Percentiles rank a stretch among this genome's conserved stretches.
Evolutionary conservation across 2,113 vertebrate genomes (phyloP).

Genomic region (Oenanthe melanoleuca): DNA sequence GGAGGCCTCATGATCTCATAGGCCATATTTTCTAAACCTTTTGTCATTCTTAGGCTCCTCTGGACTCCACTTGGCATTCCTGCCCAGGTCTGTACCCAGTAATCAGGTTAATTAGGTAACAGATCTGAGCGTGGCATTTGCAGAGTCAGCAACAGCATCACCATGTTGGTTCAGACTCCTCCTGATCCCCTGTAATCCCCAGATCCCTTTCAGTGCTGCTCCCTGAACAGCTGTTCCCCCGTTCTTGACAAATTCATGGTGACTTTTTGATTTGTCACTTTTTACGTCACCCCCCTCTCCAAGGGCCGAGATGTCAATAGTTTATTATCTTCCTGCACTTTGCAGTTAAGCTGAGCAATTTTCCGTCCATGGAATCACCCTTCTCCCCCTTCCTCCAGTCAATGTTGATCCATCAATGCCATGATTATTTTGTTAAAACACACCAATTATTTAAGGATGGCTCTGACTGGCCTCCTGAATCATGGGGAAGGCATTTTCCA

Average conservation of each 20-base stretch:
- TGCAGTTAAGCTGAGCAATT: background rate
- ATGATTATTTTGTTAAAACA: background rate
- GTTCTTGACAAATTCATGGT: background rate
- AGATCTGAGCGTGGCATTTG: background rate
- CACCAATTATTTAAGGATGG: background rate
- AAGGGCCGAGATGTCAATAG: background rate
- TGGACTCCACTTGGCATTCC: background rate
- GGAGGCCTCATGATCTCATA: background rate
- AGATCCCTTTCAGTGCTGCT: background rate
- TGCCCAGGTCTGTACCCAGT: background rate
- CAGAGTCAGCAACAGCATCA: background rate
- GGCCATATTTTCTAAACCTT: background rate
- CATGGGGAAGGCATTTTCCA: background rate
- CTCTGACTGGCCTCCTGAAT: background rate
- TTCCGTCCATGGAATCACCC: accelerated
- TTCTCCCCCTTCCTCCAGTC: background rate
- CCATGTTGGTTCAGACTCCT: background rate
- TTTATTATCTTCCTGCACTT: background rate
- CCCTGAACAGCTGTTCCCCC: background rate
- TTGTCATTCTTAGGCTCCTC: background rate
- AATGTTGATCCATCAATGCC: background rate
- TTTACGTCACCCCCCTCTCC: background rate
- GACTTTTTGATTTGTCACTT: background rate
- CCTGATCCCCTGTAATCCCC: conserved; percentile 28
- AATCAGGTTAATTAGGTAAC: conserved; percentile 29